These are phyloP conservation scores for Lymantria monacha DNA, from an alignment of 2,888 invertebrate species.

Conservation along the genomic window DNA sequence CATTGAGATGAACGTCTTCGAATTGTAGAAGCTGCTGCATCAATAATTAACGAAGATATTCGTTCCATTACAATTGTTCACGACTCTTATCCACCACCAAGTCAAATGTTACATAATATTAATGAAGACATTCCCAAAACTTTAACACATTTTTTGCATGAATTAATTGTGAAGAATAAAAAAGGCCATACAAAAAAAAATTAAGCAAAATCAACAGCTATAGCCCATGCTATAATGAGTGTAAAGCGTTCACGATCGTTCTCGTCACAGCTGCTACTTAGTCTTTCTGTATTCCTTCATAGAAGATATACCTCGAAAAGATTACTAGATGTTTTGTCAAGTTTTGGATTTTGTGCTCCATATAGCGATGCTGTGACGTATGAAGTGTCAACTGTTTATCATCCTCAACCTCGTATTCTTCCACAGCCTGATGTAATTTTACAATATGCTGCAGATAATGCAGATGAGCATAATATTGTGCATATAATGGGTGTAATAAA, in stretches of 20 bases:
- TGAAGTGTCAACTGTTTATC: constrained; percentile 8
- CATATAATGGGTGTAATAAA: constrained; percentile 23
- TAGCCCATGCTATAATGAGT: constrained; percentile 2
- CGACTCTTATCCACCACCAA: constrained; percentile 14
- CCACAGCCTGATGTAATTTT: not conserved
- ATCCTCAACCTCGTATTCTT: constrained; percentile 6
- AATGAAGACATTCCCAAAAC: constrained; percentile 36
- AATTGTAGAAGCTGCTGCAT: constrained; percentile 19
- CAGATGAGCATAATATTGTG: constrained; percentile 19
- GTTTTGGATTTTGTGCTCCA: not conserved
- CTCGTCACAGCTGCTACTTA: constrained; percentile 17
- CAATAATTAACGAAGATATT: constrained; percentile 23
- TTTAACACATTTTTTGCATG: constrained; percentile 30
- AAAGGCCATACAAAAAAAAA: constrained; percentile 8
- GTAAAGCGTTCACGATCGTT: constrained; percentile 16
- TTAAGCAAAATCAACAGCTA: constrained; percentile 1
- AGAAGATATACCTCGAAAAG: not conserved
- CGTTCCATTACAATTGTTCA: constrained; percentile 13
- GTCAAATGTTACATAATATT: constrained; percentile 31
- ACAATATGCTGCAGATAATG: constrained; percentile 25
- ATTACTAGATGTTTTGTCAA: not conserved
- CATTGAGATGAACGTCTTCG: constrained; percentile 40
- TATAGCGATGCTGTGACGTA: constrained; percentile 4
- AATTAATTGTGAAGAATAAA: constrained; percentile 30
- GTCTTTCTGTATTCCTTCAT: constrained; percentile 7